These are phyloP conservation scores for Neoaliturus tenellus DNA, from an alignment of 2,888 invertebrate species.

Conservation along the genomic window DNA sequence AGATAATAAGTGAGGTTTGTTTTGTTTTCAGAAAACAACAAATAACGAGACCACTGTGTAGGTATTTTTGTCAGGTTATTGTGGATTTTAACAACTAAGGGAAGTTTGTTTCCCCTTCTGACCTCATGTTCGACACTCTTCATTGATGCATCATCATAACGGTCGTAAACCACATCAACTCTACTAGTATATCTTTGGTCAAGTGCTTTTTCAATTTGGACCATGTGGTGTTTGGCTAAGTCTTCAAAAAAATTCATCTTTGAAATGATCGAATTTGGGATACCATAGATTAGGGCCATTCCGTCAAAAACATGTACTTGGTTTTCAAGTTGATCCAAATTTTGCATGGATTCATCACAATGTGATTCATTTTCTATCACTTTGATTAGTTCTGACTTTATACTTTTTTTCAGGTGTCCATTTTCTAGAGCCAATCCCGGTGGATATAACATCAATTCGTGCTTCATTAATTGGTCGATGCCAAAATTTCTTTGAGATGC, in stretches of 20 bases:
- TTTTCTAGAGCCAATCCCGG: background rate
- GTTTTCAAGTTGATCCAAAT: background rate
- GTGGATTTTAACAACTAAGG: conserved; percentile 8
- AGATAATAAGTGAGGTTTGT: background rate
- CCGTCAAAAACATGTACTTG: conserved; percentile 1
- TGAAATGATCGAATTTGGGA: background rate
- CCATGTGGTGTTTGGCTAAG: background rate
- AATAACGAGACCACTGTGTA: background rate
- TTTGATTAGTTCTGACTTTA: background rate
- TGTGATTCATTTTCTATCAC: background rate
- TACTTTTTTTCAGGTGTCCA: background rate
- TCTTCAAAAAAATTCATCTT: background rate
- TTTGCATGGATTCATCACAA: background rate
- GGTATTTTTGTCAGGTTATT: conserved; percentile 4
- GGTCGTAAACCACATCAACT: conserved; percentile 18
- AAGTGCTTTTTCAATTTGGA: background rate
- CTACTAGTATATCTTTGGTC: background rate
- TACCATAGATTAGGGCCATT: background rate
- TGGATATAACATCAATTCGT: background rate
- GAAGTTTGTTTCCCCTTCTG: background rate
- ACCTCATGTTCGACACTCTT: background rate
- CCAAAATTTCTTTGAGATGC: background rate
- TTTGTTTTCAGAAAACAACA: background rate
- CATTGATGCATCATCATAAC: background rate
- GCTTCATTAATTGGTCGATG: background rate